Percentiles rank a stretch among this genome's conserved stretches.
Evolutionary conservation across 2,888 invertebrate genomes (phyloP).

Genomic region (Cheilosia soror): DNA sequence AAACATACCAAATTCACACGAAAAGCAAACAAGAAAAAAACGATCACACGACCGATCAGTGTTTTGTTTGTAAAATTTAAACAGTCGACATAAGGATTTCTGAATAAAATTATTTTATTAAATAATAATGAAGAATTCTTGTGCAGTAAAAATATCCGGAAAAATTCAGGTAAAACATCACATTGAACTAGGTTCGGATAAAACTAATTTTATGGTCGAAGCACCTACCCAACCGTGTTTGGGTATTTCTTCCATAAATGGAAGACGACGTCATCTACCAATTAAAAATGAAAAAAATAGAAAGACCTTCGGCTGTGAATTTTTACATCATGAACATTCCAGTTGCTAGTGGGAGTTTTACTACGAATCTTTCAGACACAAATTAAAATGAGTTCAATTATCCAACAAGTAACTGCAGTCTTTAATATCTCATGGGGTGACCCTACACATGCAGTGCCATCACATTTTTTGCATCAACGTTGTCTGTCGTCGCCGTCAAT

Average conservation of each 20-base stretch:
- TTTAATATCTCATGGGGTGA: neutral
- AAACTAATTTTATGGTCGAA: neutral
- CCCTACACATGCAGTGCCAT: neutral
- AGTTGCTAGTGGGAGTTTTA: neutral
- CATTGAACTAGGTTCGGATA: neutral
- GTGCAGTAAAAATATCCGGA: conserved; percentile 1
- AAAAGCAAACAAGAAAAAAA: too few relatives aligned
- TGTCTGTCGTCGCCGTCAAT: neutral
- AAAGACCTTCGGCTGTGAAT: conserved; percentile 51
- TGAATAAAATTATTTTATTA: too few relatives aligned
- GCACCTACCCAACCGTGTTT: conserved; percentile 7
- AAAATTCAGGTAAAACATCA: conserved; percentile 35
- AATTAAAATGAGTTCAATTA: neutral
- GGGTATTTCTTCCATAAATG: conserved; percentile 65
- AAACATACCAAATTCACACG: too few relatives aligned
- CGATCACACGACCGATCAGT: too few relatives aligned
- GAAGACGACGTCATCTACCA: conserved; percentile 63
- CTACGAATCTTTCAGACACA: neutral
- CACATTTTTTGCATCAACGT: conserved; percentile 4
- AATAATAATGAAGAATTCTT: too few relatives aligned
- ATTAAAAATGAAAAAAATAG: conserved; percentile 30
- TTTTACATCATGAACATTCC: conserved; percentile 15
- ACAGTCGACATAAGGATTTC: too few relatives aligned
- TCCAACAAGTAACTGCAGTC: conserved; percentile 7
- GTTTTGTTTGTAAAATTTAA: too few relatives aligned